Percentiles rank a stretch among this genome's conserved stretches.
Evolutionary conservation across 1,140 invertebrate species (phyloP).

Genomic region (Chionoecetes opilio): DNA sequence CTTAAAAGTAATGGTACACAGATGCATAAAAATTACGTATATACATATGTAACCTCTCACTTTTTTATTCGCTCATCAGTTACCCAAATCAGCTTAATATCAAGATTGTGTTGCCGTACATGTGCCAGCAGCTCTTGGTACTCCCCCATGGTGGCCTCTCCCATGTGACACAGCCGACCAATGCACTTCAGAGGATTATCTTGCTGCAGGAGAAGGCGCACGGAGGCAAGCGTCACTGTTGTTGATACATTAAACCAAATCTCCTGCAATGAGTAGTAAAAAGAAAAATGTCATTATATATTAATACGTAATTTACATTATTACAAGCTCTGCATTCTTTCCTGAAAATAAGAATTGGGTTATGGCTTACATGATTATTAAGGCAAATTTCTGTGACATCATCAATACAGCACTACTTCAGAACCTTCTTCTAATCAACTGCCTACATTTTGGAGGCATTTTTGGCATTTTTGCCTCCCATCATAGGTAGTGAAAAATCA

Average conservation of each 20-base stretch:
- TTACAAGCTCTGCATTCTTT: too few relatives aligned
- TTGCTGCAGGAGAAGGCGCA: constrained; percentile 50
- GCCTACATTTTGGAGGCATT: too few relatives aligned
- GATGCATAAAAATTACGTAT: neutral
- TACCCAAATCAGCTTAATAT: constrained; percentile 73
- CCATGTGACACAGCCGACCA: constrained; percentile 73
- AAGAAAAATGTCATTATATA: neutral
- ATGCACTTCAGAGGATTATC: constrained; percentile 50
- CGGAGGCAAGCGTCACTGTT: constrained; percentile 68
- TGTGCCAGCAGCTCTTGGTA: constrained; percentile 66
- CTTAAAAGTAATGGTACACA: neutral
- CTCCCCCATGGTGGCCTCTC: constrained; percentile 59
- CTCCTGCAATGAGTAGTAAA: constrained; percentile 61
- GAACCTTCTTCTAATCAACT: too few relatives aligned
- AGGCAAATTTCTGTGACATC: too few relatives aligned
- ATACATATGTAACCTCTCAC: neutral
- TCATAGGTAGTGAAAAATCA: too few relatives aligned
- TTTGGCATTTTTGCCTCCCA: too few relatives aligned
- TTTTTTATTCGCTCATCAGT: constrained; percentile 70
- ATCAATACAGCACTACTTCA: too few relatives aligned
- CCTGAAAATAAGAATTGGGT: too few relatives aligned
- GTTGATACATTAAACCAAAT: constrained; percentile 77
- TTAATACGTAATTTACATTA: too few relatives aligned
- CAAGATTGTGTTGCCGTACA: constrained; percentile 61
- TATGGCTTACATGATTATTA: too few relatives aligned